Conservation (phyloP, 1,140 invertebrate genomes). For the Samia ricini region DNA sequence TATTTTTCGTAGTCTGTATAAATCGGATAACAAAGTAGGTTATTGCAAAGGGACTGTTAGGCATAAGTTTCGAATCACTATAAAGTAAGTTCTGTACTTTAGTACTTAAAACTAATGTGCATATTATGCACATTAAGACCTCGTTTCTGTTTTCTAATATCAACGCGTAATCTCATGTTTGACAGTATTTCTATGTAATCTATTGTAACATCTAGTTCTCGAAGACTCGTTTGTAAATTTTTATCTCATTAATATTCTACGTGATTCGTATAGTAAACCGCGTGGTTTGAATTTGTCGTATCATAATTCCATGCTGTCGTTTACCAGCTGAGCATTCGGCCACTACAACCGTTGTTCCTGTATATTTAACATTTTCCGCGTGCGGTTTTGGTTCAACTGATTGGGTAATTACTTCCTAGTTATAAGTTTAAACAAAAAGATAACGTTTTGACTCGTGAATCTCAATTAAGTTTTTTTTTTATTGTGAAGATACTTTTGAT, state of each 20-base stretch:
- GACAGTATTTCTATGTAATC: not conserved
- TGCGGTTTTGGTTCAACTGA: slow-evolving; percentile 46
- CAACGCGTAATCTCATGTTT: not conserved
- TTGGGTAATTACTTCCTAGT: slow-evolving; percentile 63
- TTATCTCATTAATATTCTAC: slow-evolving; percentile 5
- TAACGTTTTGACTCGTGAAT: slow-evolving; percentile 25
- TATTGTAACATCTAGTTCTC: not conserved
- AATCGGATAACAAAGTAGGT: no score
- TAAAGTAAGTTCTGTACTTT: no score
- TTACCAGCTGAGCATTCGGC: slow-evolving; percentile 16
- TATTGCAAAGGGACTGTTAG: no score
- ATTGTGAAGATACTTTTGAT: not conserved
- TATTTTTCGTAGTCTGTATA: no score
- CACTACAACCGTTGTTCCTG: slow-evolving; percentile 37
- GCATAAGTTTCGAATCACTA: no score
- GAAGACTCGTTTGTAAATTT: not conserved
- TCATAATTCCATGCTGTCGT: not conserved
- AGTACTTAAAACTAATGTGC: not conserved
- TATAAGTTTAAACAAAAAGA: slow-evolving; percentile 28
- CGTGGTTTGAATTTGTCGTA: slow-evolving; percentile 8
- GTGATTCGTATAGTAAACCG: not conserved
- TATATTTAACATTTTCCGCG: slow-evolving; percentile 45
- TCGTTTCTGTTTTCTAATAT: not conserved
- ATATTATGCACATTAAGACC: not conserved
- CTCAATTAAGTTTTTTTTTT: slow-evolving; percentile 6